Evolutionary conservation across 2,888 invertebrate genomes (phyloP), one percentile per base, ranked within the genome.

Genomic region (Pseudococcus viburni): DNA sequence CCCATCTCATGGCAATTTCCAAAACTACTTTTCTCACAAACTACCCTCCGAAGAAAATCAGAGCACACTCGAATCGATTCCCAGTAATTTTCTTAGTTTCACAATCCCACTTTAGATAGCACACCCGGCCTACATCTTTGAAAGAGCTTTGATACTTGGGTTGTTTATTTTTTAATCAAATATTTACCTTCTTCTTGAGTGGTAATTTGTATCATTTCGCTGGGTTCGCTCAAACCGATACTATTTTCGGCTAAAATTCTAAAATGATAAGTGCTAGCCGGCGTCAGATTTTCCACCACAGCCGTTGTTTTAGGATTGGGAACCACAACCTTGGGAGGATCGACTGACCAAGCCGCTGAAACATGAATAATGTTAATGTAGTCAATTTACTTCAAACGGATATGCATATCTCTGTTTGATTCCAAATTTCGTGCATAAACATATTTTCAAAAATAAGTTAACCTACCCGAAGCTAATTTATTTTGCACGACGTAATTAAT

Each of bases 221-320:
- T 96, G 84, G 96, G 96, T 91, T 96, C 96, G 90, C 97, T 97
- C 90, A 95, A 94, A 3, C 98, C 98, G 90, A 98, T 93, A 91
- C 96, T 94, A 92, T 98, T 98, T 92, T 97, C 96, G 11, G 97
- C 97, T 90, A 97, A 94, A 91, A 98, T 95, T 90, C 97, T 94
- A 90, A 98, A 94, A 91, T 97, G 96, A 92, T 98, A 98, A 19
- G 95, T 95, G 89, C 95, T 96, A 8, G 97, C 96, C 15, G 98
- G 98, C 89, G 95, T 95, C 51, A 98, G 93, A 91, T 95, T 95
- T 91, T 95, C 95, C 59, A 97, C 94, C 90, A 94, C 95, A 55
- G 96, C 95, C 90, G 95, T 95, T 1, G 96, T 95, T 91, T 96
- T 96, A n/a, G 95, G 94, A 4, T 96, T 96, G 3, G 96, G 94